A percentile compares a stretch with the other conserved stretches of the same genome.
Evolutionary conservation across 2,113 vertebrate species (phyloP).

Genomic region (Damaliscus lunatus): DNA sequence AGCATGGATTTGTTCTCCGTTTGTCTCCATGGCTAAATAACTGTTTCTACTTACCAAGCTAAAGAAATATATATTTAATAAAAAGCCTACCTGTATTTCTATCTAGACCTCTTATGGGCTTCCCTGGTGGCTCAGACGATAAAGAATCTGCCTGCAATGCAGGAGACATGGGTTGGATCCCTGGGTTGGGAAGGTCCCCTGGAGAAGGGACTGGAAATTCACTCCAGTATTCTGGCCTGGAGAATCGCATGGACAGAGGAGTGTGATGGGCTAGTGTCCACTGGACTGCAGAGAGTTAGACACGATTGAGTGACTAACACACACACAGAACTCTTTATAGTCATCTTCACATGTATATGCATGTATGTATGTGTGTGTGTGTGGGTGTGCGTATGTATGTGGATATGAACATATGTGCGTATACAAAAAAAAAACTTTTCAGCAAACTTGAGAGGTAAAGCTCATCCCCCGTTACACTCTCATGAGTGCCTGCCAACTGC

Average conservation of each 20-base stretch:
- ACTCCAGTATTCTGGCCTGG: not conserved
- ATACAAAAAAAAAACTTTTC: not conserved
- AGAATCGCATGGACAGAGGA: not conserved
- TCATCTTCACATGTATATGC: not conserved
- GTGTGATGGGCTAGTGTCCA: not conserved
- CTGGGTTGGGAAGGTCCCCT: not conserved
- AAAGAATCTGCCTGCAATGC: not conserved
- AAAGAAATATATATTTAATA: not conserved
- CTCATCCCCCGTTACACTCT: not conserved
- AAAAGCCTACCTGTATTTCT: not conserved
- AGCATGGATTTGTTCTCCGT: not conserved
- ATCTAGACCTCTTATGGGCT: not conserved
- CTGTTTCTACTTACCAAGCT: not conserved
- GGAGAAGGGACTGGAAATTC: not conserved
- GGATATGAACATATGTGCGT: not conserved
- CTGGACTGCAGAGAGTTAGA: not conserved
- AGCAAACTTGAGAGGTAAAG: not conserved
- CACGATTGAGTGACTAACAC: accelerated
- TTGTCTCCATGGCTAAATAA: not conserved
- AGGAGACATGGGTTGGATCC: not conserved
- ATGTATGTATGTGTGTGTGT: accelerated
- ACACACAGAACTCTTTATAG: not conserved
- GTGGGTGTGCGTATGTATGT: not conserved
- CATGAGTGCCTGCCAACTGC: not conserved
- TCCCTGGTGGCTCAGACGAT: not conserved